Evolutionary conservation across 1,140 invertebrate genomes (phyloP).

Genomic region (Sarcophaga peregrina): DNA sequence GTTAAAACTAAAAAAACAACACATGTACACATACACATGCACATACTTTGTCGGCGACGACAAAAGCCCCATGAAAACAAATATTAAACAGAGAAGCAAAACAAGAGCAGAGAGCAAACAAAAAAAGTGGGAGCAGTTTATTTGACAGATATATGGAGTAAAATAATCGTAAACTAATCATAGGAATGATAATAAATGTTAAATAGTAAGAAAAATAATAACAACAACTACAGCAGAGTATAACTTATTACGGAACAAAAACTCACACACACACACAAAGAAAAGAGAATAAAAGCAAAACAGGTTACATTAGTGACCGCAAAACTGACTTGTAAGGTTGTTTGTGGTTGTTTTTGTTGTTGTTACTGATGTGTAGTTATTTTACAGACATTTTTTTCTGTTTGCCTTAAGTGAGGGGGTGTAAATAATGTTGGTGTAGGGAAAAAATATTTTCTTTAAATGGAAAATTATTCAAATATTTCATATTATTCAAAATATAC

Average conservation of each 20-base stretch:
- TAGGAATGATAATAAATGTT: conserved; percentile 33
- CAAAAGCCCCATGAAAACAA: neutral
- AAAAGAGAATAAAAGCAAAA: neutral
- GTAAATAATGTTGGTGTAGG: neutral
- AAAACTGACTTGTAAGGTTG: conserved; percentile 15
- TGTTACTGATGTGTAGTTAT: neutral
- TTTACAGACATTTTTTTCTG: neutral
- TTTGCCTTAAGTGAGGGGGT: neutral
- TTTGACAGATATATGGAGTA: conserved; percentile 35
- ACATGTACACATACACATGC: neutral
- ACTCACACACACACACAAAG: neutral
- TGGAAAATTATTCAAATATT: too few species aligned
- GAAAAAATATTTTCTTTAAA: neutral
- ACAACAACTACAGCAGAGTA: conserved; percentile 7
- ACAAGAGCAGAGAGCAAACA: neutral
- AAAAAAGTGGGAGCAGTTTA: conserved; percentile 25
- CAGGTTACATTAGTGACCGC: conserved; percentile 40
- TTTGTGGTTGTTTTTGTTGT: neutral
- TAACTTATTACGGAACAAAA: neutral
- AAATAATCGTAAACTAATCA: neutral
- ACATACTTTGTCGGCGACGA: neutral
- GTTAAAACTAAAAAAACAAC: neutral
- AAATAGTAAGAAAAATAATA: neutral
- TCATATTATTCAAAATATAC: too few species aligned
- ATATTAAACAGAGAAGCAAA: neutral